Evolutionary conservation across 1,140 invertebrate species (phyloP), one percentile per base, ranked within the genome.

Genomic region (Ceratina australensis): DNA sequence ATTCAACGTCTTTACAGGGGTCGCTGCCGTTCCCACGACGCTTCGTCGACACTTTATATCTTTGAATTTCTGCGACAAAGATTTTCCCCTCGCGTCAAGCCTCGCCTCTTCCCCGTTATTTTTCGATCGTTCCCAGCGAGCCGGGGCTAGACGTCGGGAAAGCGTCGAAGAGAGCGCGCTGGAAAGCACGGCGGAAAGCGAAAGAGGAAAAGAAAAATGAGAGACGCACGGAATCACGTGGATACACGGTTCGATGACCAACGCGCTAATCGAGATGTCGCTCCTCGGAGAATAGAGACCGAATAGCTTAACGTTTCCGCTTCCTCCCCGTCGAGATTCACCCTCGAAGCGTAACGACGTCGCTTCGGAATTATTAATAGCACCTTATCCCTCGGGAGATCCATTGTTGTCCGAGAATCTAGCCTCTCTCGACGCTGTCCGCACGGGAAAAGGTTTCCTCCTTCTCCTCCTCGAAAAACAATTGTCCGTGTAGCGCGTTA

Each of bases 1-100:
- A 86, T 83, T 86, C 84, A 86, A 77, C 84, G 78, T 83, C 84
- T 84, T 84, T 84, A 74, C 77, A 73, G 81, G 81, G 76, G 73
- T 83, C 80, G 79, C 57, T 60, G 71, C 52, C 52, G 7, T 65
- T 67, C 52, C 42, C 66, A 59, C 67, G 60, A 78, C 67, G 74
- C 82, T 71, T 81, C 79, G 74, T 84, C 80, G 79, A 60, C 76
- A 74, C 81, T 82, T 80, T 83, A 72, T 83, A 71, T 63, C 85
- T 83, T 83, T 81, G 85, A 83, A 86, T 86, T 86, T 77, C 57
- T 69, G 73, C 74, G 74, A 83, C 69, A 75, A 73, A 74, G 78
- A 83, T 81, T 85, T 56, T 47, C 24, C 52, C 47, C 42, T 22
- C 49, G 20, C 54, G 33, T 15, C 49, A 18, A 20, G 8, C n/a